Evolutionary conservation across 2,113 vertebrate genomes (phyloP).

Genomic region (Corythaixoides concolor): DNA sequence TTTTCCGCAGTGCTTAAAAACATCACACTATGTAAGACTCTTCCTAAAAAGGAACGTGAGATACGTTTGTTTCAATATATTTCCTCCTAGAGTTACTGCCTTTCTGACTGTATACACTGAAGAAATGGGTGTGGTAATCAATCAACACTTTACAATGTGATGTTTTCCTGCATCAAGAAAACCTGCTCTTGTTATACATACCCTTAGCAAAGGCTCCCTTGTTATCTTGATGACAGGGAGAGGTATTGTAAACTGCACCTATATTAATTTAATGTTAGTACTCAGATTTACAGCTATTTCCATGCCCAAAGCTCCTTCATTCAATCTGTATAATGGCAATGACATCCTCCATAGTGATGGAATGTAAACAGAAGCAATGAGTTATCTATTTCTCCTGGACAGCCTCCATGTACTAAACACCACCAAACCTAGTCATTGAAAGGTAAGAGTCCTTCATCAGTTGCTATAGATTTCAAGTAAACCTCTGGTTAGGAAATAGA

Average conservation of each 20-base stretch:
- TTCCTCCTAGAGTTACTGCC: neutral
- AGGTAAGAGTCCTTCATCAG: neutral
- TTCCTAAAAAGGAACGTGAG: neutral
- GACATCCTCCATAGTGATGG: neutral
- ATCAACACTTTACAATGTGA: neutral
- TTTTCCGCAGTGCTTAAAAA: neutral
- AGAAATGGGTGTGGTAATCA: neutral
- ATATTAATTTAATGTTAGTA: neutral
- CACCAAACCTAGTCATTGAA: neutral
- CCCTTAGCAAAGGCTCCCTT: neutral
- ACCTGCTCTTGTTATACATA: neutral
- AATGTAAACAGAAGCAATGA: neutral
- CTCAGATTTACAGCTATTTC: neutral
- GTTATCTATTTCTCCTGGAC: neutral
- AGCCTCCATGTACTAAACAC: neutral
- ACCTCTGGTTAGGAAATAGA: neutral
- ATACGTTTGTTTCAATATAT: neutral
- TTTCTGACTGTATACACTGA: neutral
- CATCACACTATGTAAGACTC: neutral
- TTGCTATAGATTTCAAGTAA: neutral
- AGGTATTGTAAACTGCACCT: neutral
- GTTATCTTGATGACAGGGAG: neutral
- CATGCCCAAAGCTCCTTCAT: neutral
- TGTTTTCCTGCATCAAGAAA: neutral
- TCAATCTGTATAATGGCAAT: neutral